A percentile compares a stretch with the other conserved stretches of the same genome.
Evolutionary conservation across 2,888 invertebrate species (phyloP).

Genomic region (Glaucopsyche alexis): DNA sequence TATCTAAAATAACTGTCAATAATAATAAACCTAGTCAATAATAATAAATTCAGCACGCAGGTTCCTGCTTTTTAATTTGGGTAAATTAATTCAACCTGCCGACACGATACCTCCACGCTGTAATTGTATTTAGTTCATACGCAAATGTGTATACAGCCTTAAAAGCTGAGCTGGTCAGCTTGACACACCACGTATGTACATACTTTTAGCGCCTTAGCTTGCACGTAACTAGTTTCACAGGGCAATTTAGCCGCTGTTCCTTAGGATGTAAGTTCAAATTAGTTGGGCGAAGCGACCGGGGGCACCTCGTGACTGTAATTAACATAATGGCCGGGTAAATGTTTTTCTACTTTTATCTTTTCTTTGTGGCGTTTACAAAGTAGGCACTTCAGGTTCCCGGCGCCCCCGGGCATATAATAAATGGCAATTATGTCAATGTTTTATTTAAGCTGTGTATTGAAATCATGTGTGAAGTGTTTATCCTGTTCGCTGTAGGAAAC

Average conservation of each 20-base stretch:
- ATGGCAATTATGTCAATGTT: slow-evolving; percentile 41
- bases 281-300: slow-evolving; percentile 36
- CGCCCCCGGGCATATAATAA: slow-evolving; percentile 42
- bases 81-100: slow-evolving; percentile 5
- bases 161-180: slow-evolving; percentile 25
- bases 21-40: too few species aligned
- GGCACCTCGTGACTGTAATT: slow-evolving; percentile 49
- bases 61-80: slow-evolving; percentile 8
- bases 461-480: neutral
- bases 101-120: slow-evolving; percentile 8
- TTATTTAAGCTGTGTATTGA: slow-evolving; percentile 14
- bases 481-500: neutral
- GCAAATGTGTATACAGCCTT: slow-evolving; percentile 13
- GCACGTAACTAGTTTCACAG: slow-evolving; percentile 31
- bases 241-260: slow-evolving; percentile 38
- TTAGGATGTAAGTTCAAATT: slow-evolving; percentile 39
- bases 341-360: slow-evolving; percentile 56
- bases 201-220: slow-evolving; percentile 27
- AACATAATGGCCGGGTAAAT: slow-evolving; percentile 57
- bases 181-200: slow-evolving; percentile 28
- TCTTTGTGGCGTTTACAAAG: slow-evolving; percentile 50
- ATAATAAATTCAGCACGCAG: neutral
- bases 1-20: neutral
- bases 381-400: slow-evolving; percentile 40
- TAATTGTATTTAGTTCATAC: slow-evolving; percentile 8